phyloP scores from a whole-genome alignment of 2,888 invertebrate species.

The Thyatira batis region DNA sequence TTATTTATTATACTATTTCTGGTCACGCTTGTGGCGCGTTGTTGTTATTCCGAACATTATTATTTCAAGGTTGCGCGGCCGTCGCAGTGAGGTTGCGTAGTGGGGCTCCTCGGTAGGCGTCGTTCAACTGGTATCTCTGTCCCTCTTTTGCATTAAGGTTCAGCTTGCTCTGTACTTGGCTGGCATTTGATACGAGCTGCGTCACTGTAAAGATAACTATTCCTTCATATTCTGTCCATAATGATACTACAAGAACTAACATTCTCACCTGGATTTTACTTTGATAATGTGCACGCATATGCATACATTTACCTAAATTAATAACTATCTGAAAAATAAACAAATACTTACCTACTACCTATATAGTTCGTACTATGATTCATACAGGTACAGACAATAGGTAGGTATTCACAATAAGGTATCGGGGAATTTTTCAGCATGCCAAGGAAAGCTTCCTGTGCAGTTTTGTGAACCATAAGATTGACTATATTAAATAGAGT shows the following conservation, averaged over 20 bases:
- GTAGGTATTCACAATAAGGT: conserved; percentile 11
- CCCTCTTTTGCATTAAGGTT: conserved; percentile 75
- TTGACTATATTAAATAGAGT: conserved; percentile 16
- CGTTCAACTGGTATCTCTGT: conserved; percentile 74
- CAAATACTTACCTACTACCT: conserved; percentile 39
- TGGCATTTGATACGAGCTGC: conserved; percentile 72
- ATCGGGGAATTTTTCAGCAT: conserved; percentile 36
- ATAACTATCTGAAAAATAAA: conserved; percentile 42
- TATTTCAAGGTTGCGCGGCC: conserved; percentile 82
- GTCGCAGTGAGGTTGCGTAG: conserved; percentile 81
- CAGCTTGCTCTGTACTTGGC: conserved; percentile 71
- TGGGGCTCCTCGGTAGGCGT: conserved; percentile 81
- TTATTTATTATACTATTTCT: conserved; percentile 77
- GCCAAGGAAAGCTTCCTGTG: conserved; percentile 36
- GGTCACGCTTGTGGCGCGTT: conserved; percentile 81
- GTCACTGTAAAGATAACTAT: conserved; percentile 62
- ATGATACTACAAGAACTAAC: conserved; percentile 40
- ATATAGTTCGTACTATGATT: conserved; percentile 45
- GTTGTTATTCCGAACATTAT: conserved; percentile 82
- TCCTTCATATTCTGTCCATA: conserved; percentile 60
- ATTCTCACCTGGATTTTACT: conserved; percentile 48
- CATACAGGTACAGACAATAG: conserved; percentile 24
- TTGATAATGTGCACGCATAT: conserved; percentile 37
- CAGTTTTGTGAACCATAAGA: conserved; percentile 26
- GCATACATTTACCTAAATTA: conserved; percentile 21